A percentile compares a stretch with the other conserved stretches of the same genome.
phyloP scores from a whole-genome alignment of 2,888 invertebrate genomes.

The Myopa testacea region DNA sequence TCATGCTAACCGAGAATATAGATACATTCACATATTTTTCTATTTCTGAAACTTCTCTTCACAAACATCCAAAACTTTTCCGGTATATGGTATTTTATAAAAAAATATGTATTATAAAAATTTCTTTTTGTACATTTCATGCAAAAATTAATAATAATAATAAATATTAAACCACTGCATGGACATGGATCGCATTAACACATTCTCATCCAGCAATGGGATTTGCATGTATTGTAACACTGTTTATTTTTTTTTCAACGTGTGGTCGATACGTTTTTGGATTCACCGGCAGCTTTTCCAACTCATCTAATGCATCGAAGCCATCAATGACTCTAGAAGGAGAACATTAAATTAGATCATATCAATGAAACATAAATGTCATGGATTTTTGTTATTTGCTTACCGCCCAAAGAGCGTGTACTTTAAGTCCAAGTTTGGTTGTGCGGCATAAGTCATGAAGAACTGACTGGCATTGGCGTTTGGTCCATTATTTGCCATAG shows the following conservation, averaged over 20 bases:
- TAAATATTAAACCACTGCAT: no score
- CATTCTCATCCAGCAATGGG: slow-evolving; percentile 82
- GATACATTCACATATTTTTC: no score
- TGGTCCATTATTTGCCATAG: slow-evolving; percentile 99
- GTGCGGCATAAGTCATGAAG: slow-evolving; percentile 94
- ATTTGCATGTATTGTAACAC: slow-evolving; percentile 97
- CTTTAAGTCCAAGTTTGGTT: slow-evolving; percentile 95
- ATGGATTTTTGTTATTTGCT: slow-evolving; percentile 51
- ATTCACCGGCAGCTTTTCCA: slow-evolving; percentile 95
- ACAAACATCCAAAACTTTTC: no score
- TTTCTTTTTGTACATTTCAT: no score
- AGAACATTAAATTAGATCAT: no score
- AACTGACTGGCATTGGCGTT: slow-evolving; percentile 99
- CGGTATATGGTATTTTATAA: no score
- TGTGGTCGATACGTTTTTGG: slow-evolving; percentile 92
- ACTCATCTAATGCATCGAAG: slow-evolving; percentile 92
- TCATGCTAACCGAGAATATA: no score
- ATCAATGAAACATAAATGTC: background rate
- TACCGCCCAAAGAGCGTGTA: slow-evolving; percentile 98
- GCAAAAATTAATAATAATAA: no score
- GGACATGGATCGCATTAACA: no score
- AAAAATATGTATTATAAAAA: no score
- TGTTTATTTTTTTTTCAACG: slow-evolving; percentile 87
- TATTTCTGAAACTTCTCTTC: no score
- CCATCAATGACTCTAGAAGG: slow-evolving; percentile 94